Conservation (phyloP, 2,888 invertebrate genomes). For the Scaeva pyrastri region DNA sequence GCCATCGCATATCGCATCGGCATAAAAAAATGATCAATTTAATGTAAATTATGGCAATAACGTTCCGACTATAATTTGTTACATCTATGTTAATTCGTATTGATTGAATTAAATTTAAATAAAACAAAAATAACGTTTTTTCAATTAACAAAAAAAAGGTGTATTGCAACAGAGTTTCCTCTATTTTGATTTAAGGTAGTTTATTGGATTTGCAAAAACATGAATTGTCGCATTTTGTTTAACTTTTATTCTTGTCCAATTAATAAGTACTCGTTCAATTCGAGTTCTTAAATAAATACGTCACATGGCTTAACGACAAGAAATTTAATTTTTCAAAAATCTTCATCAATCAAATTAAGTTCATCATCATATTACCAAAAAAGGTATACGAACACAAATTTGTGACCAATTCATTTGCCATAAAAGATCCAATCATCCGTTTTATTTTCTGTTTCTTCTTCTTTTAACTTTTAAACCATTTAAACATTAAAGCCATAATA, state of each 20-base stretch:
- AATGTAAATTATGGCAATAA: slow-evolving; percentile 51
- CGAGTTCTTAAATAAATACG: too few relatives aligned
- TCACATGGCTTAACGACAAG: too few relatives aligned
- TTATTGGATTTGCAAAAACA: neutral
- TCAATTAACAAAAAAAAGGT: neutral
- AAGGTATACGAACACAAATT: neutral
- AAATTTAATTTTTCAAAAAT: too few relatives aligned
- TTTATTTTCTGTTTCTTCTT: too few relatives aligned
- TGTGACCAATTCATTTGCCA: neutral
- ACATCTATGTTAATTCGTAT: slow-evolving; percentile 41
- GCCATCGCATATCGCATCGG: too few relatives aligned
- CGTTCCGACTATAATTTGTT: slow-evolving; percentile 43
- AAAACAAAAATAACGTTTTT: slow-evolving; percentile 6
- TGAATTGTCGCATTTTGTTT: too few relatives aligned
- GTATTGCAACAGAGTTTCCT: neutral
- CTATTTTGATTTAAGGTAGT: neutral
- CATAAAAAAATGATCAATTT: slow-evolving; percentile 26
- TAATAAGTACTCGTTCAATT: too few relatives aligned
- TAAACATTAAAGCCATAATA: slow-evolving; percentile 53
- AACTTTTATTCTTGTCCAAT: too few relatives aligned
- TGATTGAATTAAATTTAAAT: slow-evolving; percentile 24
- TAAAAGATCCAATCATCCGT: neutral
- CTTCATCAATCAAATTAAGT: too few relatives aligned
- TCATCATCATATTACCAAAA: too few relatives aligned
- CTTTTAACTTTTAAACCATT: slow-evolving; percentile 20